Base-by-base conservation (phyloP, 2,888 invertebrate genomes). In the Pristionchus mayeri region DNA sequence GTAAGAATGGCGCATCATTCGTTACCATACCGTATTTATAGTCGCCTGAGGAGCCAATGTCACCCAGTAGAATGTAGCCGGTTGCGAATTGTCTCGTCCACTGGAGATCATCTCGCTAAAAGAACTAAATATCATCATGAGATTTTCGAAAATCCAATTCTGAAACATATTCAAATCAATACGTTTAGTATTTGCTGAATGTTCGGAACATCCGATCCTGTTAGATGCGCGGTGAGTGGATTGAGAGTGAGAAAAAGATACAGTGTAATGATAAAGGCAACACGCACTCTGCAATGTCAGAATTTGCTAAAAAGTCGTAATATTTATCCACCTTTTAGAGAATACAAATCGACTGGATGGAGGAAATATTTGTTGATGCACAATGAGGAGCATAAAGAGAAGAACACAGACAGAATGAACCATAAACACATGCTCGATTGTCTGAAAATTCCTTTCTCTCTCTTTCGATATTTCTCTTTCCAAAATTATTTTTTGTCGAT, bases 301-400 rank as follows among this genome's bases (percentile, higher is more conserved):
- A 6, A 44, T 44, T 44, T 44, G 6, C 7, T 44, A 44, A 44
- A 44, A 44, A 9, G 44, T 13, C 7, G 6, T 44, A 9, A 6
- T 44, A 44, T 44, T 44, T 9, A 6, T 44, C 44, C 13, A 71
- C 71, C 71, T 40, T 40, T n/a, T 21, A 37, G 40, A 40, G 9
- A 71, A 6, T 16, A 37, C 40, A 2, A 71, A 34, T 71, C n/a
- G 21, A 40, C 71, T 40, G 40, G n/a, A 40, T 18, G n/a, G 40
- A 16, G 71, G 71, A 27, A 71, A 40, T 2, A 71, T 40, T 40
- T 71, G 71, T n/a, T 71, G 71, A 24, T 71, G 71, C 71, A 71
- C 30, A 37, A 71, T 71, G n/a, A 71, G 2, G n/a, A 71, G 40
- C 71, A 71, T 40, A 40, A 71, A 71, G 18, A 71, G 40, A 30